These are phyloP conservation scores for Mus pahari DNA, from an alignment of 2,113 vertebrate genomes.

Conservation along the genomic window DNA sequence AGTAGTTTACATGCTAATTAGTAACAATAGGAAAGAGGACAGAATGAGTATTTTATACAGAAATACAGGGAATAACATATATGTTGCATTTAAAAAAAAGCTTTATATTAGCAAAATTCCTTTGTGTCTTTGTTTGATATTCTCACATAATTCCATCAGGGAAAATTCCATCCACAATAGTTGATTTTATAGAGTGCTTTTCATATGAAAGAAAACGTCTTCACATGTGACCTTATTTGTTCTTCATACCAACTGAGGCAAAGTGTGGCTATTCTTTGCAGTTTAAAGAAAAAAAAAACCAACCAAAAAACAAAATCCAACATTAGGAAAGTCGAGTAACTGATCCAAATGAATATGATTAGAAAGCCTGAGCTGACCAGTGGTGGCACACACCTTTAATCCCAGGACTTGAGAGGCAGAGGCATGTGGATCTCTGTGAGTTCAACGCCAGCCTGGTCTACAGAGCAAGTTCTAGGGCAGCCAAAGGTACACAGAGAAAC, in stretches of 20 bases:
- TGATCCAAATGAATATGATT: neutral
- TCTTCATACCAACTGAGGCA: neutral
- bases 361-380: neutral
- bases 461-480: neutral
- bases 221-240: neutral
- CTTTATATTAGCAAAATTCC: neutral
- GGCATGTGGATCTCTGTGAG: neutral
- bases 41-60: neutral
- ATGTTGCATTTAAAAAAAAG: neutral
- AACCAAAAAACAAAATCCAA: too few species aligned
- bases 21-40: neutral
- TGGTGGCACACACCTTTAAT: neutral
- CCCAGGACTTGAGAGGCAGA: neutral
- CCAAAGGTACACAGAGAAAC: neutral
- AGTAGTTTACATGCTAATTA: slow-evolving; percentile 1
- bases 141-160: neutral
- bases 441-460: neutral
- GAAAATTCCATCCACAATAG: neutral
- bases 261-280: neutral
- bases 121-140: neutral
- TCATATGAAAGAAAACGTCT: neutral
- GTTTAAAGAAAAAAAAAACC: neutral
- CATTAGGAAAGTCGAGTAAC: slow-evolving; percentile 1
- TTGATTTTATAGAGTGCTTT: neutral
- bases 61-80: neutral